These are phyloP conservation scores for Pseudopipra pipra DNA, from an alignment of 2,113 vertebrate genomes.

Conservation along the genomic window DNA sequence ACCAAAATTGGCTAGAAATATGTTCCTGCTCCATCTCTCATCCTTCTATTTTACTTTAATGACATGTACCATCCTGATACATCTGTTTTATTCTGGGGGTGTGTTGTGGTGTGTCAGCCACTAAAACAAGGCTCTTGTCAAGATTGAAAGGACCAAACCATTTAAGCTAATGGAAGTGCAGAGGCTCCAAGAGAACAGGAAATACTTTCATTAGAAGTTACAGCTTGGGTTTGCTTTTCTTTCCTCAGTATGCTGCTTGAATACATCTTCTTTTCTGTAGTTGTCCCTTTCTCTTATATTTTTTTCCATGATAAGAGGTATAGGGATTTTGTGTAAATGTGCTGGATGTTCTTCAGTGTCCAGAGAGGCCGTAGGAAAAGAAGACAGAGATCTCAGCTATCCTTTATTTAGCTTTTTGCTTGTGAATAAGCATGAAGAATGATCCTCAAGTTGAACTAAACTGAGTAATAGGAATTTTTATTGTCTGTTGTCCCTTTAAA, in stretches of 20 bases:
- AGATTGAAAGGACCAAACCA: accelerated
- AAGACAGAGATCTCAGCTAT: neutral
- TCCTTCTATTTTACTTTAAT: neutral
- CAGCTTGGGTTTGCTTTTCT: neutral
- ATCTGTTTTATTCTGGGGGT: neutral
- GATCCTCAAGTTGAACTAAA: neutral
- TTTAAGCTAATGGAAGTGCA: neutral
- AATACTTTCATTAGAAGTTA: neutral
- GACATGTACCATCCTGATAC: neutral
- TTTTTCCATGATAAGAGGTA: neutral
- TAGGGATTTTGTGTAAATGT: neutral
- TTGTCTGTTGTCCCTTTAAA: neutral
- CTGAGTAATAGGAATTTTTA: neutral
- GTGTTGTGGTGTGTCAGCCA: neutral
- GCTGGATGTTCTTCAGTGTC: neutral
- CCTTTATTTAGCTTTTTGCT: neutral
- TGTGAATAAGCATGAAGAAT: neutral
- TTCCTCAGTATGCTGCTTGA: neutral
- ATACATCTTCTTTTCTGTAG: neutral
- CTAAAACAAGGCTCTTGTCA: neutral
- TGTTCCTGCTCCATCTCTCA: neutral
- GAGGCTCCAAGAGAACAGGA: neutral
- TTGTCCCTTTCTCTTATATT: neutral
- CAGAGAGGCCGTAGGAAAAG: neutral
- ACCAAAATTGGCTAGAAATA: neutral